Percentiles rank a stretch among this genome's conserved stretches.
phyloP scores from a whole-genome alignment of 1,140 invertebrate genomes.

The Hyles euphorbiae region DNA sequence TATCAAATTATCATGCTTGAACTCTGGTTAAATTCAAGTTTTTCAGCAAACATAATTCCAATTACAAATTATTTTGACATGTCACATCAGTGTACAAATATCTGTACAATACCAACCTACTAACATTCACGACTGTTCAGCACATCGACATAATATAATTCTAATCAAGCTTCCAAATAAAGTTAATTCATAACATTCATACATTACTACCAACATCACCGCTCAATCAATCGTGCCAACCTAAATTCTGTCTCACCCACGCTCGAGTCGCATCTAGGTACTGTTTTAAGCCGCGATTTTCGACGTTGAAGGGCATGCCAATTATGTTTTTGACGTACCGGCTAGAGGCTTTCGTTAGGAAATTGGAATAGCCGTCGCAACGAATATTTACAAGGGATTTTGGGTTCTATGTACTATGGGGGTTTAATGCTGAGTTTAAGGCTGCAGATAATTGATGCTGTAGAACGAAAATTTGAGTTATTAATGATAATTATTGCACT shows the following conservation, averaged over 20 bases:
- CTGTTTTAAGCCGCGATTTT: not conserved
- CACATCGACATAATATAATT: no score
- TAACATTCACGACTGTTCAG: no score
- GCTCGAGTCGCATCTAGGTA: conserved; percentile 7
- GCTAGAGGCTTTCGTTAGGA: conserved; percentile 23
- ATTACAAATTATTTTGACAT: no score
- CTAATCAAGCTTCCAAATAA: no score
- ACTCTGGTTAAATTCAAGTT: no score
- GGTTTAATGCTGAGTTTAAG: not conserved
- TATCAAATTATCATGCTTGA: no score
- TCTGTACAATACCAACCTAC: no score
- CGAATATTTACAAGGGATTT: conserved; percentile 16
- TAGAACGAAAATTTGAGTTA: no score
- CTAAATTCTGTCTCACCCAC: not conserved
- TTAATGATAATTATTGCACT: no score
- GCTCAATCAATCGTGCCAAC: not conserved
- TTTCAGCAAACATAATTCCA: no score
- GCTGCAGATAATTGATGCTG: not conserved
- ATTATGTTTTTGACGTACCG: conserved; percentile 51
- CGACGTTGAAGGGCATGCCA: conserved; percentile 36
- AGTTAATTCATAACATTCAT: no score
- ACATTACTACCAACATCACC: not conserved
- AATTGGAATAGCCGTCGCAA: conserved; percentile 35
- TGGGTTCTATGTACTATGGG: not conserved
- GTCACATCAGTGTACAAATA: no score